Evolutionary conservation across 2,113 vertebrate genomes (phyloP), one percentile per base, ranked within the genome.

Genomic region (Patagioenas fasciata): DNA sequence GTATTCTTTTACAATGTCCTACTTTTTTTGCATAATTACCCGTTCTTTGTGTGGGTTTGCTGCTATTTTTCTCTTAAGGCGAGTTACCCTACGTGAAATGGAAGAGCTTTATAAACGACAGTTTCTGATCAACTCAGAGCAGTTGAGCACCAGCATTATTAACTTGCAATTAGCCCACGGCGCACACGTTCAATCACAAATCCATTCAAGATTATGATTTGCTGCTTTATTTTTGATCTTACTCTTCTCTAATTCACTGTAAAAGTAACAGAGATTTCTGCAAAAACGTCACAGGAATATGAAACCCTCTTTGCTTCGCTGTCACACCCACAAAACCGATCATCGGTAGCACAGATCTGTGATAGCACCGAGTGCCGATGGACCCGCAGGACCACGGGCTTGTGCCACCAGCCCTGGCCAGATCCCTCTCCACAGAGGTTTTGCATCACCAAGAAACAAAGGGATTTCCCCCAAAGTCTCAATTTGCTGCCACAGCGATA

Each of bases 31-130:
- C 66, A 66, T 64, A 19, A 10, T 74, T 91, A 61, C 42, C 67
- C 78, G 3, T 26, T 11, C 4, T 77, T 90, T 82, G 18, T 34
- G 61, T 72, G 62, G n/a, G 28, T 86, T 89, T 84, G 69, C 78
- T 92, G 88, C 77, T 84, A 29, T 91, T 65, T 67, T 61, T 12
- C 71, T 87, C 86, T 70, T 19, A 65, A 84, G 85, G 61, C 5
- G 1, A 14, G 15, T 48, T 34, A 57, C 31, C 29, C 7, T 7
- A 32, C 40, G 36, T 0, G n/a, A 72, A 89, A 54, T 9, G 21
- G 69, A 50, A 72, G 26, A 79, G 38, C 6, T 91, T 58, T 16
- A 23, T 8, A 73, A 85, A 60, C 12, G 20, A 32, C 44, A 92
- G 16, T 11, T 91, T 34, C 65, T 72, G 61, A 66, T 72, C 91